A percentile compares a stretch with the other conserved stretches of the same genome.
phyloP scores from a whole-genome alignment of 2,113 vertebrate genomes.

The Cromileptes altivelis region DNA sequence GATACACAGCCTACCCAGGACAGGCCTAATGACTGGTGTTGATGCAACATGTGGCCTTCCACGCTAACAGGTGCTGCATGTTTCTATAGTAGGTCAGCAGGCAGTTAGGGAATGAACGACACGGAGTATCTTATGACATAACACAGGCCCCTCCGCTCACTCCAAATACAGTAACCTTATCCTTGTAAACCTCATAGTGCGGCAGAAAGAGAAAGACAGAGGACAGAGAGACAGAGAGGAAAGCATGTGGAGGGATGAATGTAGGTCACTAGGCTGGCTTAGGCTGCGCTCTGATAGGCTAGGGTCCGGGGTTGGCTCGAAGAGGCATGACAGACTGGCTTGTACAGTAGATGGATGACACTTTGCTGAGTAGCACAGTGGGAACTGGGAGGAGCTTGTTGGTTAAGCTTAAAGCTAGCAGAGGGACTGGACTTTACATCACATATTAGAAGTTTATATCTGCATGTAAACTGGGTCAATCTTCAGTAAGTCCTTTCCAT shows the following conservation, averaged over 20 bases:
- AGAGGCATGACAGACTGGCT: slow-evolving; percentile 19
- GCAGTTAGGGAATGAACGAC: slow-evolving; percentile 29
- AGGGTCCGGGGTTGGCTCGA: neutral
- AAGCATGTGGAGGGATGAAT: slow-evolving; percentile 34
- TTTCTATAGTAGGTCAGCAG: slow-evolving; percentile 15
- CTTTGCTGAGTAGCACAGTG: slow-evolving; percentile 43
- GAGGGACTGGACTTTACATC: neutral
- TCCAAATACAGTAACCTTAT: slow-evolving; percentile 59
- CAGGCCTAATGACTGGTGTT: neutral
- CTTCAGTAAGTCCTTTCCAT: slow-evolving; percentile 62
- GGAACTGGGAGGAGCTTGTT: slow-evolving; percentile 4
- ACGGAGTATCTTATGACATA: slow-evolving; percentile 63
- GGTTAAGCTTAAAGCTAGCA: slow-evolving; percentile 18
- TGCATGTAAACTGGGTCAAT: slow-evolving; percentile 67
- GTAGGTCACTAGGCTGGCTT: slow-evolving; percentile 62
- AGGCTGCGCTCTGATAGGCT: neutral
- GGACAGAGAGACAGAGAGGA: slow-evolving; percentile 7
- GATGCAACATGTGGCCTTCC: slow-evolving; percentile 23
- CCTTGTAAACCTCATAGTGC: slow-evolving; percentile 18
- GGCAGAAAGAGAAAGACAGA: slow-evolving; percentile 25
- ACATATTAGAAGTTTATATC: slow-evolving; percentile 33
- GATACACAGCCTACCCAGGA: neutral
- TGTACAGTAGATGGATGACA: slow-evolving; percentile 3
- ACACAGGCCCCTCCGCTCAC: slow-evolving; percentile 39
- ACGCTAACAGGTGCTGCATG: slow-evolving; percentile 31